These are phyloP conservation scores for Parochlus steinenii DNA, from an alignment of 2,888 invertebrate genomes.

Conservation along the genomic window DNA sequence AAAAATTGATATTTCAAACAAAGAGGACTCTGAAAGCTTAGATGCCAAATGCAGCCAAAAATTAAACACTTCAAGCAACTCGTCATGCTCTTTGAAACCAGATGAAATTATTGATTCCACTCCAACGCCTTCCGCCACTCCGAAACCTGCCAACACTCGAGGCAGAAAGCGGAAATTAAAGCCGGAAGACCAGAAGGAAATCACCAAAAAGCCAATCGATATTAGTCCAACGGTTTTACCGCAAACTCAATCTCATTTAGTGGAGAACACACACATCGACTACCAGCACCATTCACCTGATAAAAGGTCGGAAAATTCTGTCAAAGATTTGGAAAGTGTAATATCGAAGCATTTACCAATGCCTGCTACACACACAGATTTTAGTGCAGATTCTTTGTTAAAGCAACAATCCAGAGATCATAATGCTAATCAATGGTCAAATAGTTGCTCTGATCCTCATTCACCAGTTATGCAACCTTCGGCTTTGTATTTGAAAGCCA, in stretches of 20 bases:
- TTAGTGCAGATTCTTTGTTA: constrained; percentile 67
- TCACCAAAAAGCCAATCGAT: too few relatives aligned
- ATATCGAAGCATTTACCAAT: constrained; percentile 88
- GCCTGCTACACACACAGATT: constrained; percentile 47
- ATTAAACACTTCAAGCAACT: too few relatives aligned
- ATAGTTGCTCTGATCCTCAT: constrained; percentile 32
- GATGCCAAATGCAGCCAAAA: too few relatives aligned
- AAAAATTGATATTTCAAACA: constrained; percentile 41
- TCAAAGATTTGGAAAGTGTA: constrained; percentile 86
- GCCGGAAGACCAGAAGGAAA: too few relatives aligned
- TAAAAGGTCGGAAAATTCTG: constrained; percentile 32
- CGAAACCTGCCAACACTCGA: background rate
- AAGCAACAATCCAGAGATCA: constrained; percentile 47
- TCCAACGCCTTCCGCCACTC: background rate
- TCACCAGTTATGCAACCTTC: constrained; percentile 61
- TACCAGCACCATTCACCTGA: too few relatives aligned
- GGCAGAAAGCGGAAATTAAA: too few relatives aligned
- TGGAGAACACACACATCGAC: too few relatives aligned
- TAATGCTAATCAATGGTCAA: constrained; percentile 50
- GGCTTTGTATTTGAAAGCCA: constrained; percentile 75
- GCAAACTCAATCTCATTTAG: too few relatives aligned
- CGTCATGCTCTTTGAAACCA: constrained; percentile 3
- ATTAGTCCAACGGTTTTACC: too few relatives aligned
- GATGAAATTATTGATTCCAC: background rate
- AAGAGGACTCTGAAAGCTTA: too few relatives aligned